Conservation (phyloP, 2,888 invertebrate genomes). For the Mimas tiliae region DNA sequence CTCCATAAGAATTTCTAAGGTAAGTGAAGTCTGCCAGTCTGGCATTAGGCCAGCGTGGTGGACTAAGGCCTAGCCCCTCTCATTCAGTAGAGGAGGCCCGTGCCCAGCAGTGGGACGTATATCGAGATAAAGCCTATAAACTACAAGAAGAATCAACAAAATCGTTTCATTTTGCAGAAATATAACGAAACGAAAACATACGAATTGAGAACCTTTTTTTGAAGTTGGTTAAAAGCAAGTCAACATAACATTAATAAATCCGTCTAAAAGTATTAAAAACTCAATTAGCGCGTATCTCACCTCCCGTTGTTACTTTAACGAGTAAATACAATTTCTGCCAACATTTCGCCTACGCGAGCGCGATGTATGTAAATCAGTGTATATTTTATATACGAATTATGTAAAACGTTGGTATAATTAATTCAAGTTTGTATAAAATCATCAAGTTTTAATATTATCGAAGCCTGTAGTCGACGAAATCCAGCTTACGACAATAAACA, state of each 20-base stretch:
- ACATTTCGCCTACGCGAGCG: slow-evolving; percentile 3
- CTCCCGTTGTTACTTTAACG: slow-evolving; percentile 12
- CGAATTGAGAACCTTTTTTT: too few relatives aligned
- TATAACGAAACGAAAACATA: too few relatives aligned
- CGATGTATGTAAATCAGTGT: slow-evolving; percentile 17
- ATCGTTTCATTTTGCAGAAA: too few relatives aligned
- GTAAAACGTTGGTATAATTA: slow-evolving; percentile 26
- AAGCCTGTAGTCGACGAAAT: slow-evolving; percentile 27
- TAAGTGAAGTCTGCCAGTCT: too few relatives aligned
- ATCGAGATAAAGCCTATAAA: too few relatives aligned
- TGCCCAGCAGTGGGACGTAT: too few relatives aligned
- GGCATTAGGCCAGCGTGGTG: too few relatives aligned
- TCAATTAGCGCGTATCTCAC: slow-evolving; percentile 19
- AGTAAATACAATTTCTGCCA: slow-evolving; percentile 5
- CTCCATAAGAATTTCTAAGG: too few relatives aligned
- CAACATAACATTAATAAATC: not conserved
- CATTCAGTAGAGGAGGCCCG: too few relatives aligned
- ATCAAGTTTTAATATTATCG: slow-evolving; percentile 34
- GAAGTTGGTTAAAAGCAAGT: not conserved
- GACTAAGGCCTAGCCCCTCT: too few relatives aligned
- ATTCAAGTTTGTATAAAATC: slow-evolving; percentile 24
- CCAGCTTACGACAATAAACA: slow-evolving; percentile 35
- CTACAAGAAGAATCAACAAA: too few relatives aligned
- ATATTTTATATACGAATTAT: slow-evolving; percentile 23
- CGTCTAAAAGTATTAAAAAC: slow-evolving; percentile 4